A percentile compares a stretch with the other conserved stretches of the same genome.
phyloP scores from a whole-genome alignment of 2,888 invertebrate species.

The Cenopis cana region DNA sequence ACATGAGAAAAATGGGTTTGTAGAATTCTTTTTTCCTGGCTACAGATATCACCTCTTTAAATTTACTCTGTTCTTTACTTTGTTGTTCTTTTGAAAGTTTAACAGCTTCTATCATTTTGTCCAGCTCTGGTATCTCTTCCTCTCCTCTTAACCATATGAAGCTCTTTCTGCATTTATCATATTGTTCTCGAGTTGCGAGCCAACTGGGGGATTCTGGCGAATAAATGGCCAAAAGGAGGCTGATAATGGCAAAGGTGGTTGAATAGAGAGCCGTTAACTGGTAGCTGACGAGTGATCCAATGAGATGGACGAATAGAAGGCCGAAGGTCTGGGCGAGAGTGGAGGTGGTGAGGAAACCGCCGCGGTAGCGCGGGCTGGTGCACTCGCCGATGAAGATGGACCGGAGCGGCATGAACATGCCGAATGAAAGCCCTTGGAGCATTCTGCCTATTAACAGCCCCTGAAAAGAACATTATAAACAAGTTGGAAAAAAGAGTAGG shows the following conservation, averaged over 20 bases:
- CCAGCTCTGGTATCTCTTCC: slow-evolving; percentile 62
- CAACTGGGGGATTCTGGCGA: slow-evolving; percentile 87
- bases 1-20: slow-evolving; percentile 84
- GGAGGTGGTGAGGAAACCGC: slow-evolving; percentile 84
- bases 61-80: slow-evolving; percentile 1
- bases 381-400: slow-evolving; percentile 83
- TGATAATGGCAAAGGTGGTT: slow-evolving; percentile 71
- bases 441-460: slow-evolving; percentile 61
- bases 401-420: slow-evolving; percentile 76
- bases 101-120: slow-evolving; percentile 49
- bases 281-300: slow-evolving; percentile 86
- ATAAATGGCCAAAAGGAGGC: slow-evolving; percentile 68
- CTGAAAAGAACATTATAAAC: slow-evolving; percentile 51
- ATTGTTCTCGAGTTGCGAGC: slow-evolving; percentile 80
- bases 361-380: slow-evolving; percentile 84
- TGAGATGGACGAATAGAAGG: slow-evolving; percentile 84
- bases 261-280: slow-evolving; percentile 79
- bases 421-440: slow-evolving; percentile 76
- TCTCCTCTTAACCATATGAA: slow-evolving; percentile 84
- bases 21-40: slow-evolving; percentile 78
- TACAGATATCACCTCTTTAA: slow-evolving; percentile 52
- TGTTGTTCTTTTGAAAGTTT: background rate
- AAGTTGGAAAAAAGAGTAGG: background rate
- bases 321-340: slow-evolving; percentile 84
- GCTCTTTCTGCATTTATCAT: slow-evolving; percentile 79